Percentiles rank a stretch among this genome's conserved stretches.
These are phyloP conservation scores for Monochamus saltuarius DNA, from an alignment of 1,140 invertebrate genomes.

Conservation along the genomic window DNA sequence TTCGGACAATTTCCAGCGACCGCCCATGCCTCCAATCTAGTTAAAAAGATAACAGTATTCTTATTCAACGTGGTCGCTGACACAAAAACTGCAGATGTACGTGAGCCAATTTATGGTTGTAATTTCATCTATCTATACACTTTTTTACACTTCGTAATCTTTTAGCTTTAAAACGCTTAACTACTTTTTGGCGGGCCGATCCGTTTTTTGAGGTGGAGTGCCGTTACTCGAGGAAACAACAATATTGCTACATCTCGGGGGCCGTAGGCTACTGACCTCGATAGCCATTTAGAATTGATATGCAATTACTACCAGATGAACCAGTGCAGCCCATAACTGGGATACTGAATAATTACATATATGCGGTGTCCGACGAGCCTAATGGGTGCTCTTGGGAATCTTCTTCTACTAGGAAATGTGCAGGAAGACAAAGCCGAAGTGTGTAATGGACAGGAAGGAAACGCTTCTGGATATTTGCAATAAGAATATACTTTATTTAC, in stretches of 20 bases:
- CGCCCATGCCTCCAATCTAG: constrained; percentile 28
- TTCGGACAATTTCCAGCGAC: neutral
- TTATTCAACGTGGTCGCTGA: constrained; percentile 28
- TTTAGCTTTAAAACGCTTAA: constrained; percentile 25
- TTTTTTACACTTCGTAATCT: constrained; percentile 27
- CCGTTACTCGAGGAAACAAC: constrained; percentile 33
- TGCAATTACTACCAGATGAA: constrained; percentile 33
- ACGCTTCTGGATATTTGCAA: too few relatives aligned
- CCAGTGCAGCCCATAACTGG: constrained; percentile 22
- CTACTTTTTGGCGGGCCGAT: constrained; percentile 34
- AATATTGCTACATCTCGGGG: constrained; percentile 35
- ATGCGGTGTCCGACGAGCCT: too few relatives aligned
- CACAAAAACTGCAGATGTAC: constrained; percentile 33
- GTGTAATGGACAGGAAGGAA: too few relatives aligned
- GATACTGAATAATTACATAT: constrained; percentile 22
- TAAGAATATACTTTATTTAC: too few relatives aligned
- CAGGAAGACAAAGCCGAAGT: too few relatives aligned
- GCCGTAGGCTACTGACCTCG: constrained; percentile 33
- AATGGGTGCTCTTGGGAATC: too few relatives aligned
- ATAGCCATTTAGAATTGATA: constrained; percentile 33
- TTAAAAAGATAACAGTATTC: constrained; percentile 35
- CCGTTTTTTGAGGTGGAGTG: constrained; percentile 24
- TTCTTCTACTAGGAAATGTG: too few relatives aligned
- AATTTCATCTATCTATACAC: constrained; percentile 31
- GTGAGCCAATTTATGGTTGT: constrained; percentile 38